These are phyloP conservation scores for Uloborus plumipes DNA, from an alignment of 2,888 invertebrate species.

Conservation along the genomic window DNA sequence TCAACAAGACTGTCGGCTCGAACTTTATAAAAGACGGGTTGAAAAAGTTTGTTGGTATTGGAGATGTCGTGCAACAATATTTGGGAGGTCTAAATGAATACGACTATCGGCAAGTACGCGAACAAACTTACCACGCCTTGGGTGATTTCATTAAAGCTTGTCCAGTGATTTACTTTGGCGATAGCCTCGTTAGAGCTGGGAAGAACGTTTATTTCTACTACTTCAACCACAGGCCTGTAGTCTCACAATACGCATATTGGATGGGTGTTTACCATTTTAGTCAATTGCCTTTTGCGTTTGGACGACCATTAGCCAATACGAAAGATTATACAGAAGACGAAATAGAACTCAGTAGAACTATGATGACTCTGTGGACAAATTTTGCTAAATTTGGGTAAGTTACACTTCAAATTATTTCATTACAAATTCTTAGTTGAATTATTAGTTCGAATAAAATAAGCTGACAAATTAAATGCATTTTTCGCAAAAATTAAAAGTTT, in stretches of 20 bases:
- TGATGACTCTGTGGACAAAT: background rate
- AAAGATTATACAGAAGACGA: background rate
- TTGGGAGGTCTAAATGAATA: background rate
- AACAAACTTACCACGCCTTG: background rate
- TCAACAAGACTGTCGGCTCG: background rate
- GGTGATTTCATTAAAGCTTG: background rate
- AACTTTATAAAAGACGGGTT: background rate
- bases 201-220: background rate
- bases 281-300: background rate
- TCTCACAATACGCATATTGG: background rate
- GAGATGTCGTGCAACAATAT: background rate
- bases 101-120: background rate
- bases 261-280: background rate
- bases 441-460: no score
- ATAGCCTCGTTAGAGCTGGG: background rate
- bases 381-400: background rate
- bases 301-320: background rate
- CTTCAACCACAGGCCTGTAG: background rate
- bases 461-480: no score
- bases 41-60: background rate
- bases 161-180: background rate
- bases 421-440: no score
- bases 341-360: background rate
- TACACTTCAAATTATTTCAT: no score
- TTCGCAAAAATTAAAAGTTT: no score